These are phyloP conservation scores for Opisthograptis luteolata DNA, from an alignment of 2,888 invertebrate species.

Conservation along the genomic window DNA sequence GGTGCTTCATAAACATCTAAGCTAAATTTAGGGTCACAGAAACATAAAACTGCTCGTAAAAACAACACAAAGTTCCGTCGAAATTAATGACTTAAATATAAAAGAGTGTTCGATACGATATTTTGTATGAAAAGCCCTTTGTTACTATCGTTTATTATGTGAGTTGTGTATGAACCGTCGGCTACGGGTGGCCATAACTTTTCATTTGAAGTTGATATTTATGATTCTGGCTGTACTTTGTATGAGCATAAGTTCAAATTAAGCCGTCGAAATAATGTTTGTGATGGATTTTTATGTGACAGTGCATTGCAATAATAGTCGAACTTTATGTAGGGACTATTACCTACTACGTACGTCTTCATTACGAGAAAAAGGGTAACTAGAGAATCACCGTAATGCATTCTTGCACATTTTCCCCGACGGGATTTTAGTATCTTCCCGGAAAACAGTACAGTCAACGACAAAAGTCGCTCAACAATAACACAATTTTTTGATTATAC, in stretches of 20 bases:
- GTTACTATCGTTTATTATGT: slow-evolving; percentile 25
- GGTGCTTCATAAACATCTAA: slow-evolving; percentile 56
- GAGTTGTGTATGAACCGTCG: slow-evolving; percentile 32
- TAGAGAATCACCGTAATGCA: too few species aligned
- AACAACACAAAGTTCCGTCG: slow-evolving; percentile 52
- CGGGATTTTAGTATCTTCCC: too few species aligned
- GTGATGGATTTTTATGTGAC: background rate
- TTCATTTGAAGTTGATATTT: slow-evolving; percentile 24
- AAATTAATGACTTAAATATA: slow-evolving; percentile 55
- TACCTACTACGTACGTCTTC: too few species aligned
- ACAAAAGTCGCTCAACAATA: too few species aligned
- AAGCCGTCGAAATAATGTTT: background rate
- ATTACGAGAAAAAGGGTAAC: too few species aligned
- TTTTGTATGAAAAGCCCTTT: slow-evolving; percentile 48
- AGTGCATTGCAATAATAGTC: too few species aligned
- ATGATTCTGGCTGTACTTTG: slow-evolving; percentile 3
- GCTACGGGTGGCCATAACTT: slow-evolving; percentile 26
- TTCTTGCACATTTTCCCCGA: too few species aligned
- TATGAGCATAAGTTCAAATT: slow-evolving; percentile 11
- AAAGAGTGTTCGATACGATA: slow-evolving; percentile 46
- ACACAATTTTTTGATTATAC: too few species aligned
- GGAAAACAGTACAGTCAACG: too few species aligned
- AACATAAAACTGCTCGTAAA: slow-evolving; percentile 62
- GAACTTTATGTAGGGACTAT: too few species aligned
- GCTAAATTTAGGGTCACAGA: slow-evolving; percentile 50